phyloP scores from a whole-genome alignment of 2,797 vertebrate species.

The Sciurus vulgaris region DNA sequence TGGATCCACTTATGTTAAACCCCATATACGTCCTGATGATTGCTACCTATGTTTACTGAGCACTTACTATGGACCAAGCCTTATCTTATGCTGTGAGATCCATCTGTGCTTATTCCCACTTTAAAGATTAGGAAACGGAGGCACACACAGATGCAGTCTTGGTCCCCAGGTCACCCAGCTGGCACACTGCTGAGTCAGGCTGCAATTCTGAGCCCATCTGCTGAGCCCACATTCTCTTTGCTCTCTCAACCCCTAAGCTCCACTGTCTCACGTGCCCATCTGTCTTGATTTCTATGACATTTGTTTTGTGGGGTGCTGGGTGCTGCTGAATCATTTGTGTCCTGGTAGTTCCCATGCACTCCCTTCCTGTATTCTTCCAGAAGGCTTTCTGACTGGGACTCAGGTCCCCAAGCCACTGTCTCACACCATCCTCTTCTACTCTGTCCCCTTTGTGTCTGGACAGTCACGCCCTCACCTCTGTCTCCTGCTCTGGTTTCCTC shows the following conservation, averaged over 20 bases:
- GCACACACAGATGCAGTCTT: neutral
- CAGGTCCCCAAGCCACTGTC: neutral
- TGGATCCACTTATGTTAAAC: neutral
- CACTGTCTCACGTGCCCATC: conserved; percentile 35
- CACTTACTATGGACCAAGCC: neutral
- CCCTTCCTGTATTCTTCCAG: neutral
- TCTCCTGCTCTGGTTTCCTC: conserved; percentile 17
- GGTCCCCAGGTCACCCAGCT: neutral
- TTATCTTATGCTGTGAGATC: neutral
- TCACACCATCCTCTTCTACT: neutral
- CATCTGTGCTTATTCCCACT: neutral
- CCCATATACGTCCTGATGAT: neutral
- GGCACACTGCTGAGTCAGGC: neutral
- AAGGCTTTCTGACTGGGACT: neutral
- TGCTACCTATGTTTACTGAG: neutral
- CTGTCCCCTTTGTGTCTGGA: neutral
- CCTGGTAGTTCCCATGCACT: neutral
- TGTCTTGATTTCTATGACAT: conserved; percentile 62
- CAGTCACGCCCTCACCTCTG: neutral
- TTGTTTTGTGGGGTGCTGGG: conserved; percentile 59
- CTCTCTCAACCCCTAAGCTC: neutral
- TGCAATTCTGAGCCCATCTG: neutral
- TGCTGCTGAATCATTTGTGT: conserved; percentile 51
- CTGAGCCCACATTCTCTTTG: neutral
- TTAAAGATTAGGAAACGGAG: conserved; percentile 56